A percentile compares a stretch with the other conserved stretches of the same genome.
Conservation (phyloP, 2,113 vertebrate genomes). For the Zosterops borbonicus region DNA sequence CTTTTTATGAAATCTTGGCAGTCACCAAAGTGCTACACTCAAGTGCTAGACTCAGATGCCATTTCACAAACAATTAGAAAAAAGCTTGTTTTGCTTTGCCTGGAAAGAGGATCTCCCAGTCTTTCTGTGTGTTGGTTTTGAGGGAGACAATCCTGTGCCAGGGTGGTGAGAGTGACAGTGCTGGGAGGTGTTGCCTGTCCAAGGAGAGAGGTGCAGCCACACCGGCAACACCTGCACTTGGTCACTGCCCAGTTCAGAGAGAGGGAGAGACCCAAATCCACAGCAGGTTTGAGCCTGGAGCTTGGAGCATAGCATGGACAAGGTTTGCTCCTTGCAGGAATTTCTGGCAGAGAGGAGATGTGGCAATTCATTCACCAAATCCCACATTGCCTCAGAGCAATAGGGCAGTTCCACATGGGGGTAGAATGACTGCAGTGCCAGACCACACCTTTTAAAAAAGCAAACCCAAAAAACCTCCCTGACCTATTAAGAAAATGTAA, state of each 20-base stretch:
- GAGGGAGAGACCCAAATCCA: neutral
- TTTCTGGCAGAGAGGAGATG: neutral
- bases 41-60: neutral
- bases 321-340: neutral
- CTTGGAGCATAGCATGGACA: fast-evolving
- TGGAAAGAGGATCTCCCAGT: neutral
- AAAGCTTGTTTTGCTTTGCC: neutral
- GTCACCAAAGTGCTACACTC: neutral
- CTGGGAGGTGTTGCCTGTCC: neutral
- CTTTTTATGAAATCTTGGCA: neutral
- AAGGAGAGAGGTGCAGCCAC: neutral
- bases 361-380: neutral
- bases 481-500: neutral
- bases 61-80: neutral
- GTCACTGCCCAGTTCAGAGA: neutral
- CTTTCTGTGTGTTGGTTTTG: neutral
- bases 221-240: neutral
- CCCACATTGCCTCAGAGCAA: neutral
- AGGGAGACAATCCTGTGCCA: fast-evolving
- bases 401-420: neutral
- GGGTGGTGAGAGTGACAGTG: neutral
- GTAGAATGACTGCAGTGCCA: neutral
- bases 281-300: neutral
- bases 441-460: neutral
- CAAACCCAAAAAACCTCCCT: neutral